phyloP scores from a whole-genome alignment of 1,140 invertebrate species.

The Drosophila biarmipes region DNA sequence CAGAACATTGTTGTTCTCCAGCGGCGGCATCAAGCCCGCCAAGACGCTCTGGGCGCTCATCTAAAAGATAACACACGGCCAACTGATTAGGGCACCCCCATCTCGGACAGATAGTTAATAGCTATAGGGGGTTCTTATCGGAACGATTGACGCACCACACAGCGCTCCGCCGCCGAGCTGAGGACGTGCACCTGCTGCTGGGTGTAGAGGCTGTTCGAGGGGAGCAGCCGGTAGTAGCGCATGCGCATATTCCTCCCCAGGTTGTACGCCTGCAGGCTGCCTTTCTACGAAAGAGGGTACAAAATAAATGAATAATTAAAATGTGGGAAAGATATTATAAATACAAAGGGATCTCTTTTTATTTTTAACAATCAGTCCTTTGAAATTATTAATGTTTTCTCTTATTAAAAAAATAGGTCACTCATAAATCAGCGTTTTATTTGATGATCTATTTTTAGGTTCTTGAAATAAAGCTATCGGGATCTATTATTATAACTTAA shows the following conservation, averaged over 20 bases:
- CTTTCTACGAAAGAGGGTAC: slow-evolving; percentile 86
- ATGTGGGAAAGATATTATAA: too few species aligned
- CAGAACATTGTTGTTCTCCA: slow-evolving; percentile 89
- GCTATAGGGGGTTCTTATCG: slow-evolving; percentile 17
- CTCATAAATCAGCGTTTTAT: too few species aligned
- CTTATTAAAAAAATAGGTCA: too few species aligned
- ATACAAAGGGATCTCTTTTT: too few species aligned
- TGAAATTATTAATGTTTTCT: too few species aligned
- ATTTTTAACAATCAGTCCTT: too few species aligned
- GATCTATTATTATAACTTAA: too few species aligned
- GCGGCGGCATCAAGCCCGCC: slow-evolving; percentile 93
- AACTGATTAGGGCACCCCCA: slow-evolving; percentile 69
- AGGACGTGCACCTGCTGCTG: slow-evolving; percentile 88
- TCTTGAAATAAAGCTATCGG: too few species aligned
- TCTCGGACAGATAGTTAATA: slow-evolving; percentile 40
- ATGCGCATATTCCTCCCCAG: slow-evolving; percentile 90
- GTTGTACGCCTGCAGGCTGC: slow-evolving; percentile 90
- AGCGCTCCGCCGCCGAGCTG: slow-evolving; percentile 93
- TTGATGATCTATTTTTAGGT: too few species aligned
- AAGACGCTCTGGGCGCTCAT: slow-evolving; percentile 94
- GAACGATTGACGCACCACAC: slow-evolving; percentile 85
- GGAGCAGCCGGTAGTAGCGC: slow-evolving; percentile 88
- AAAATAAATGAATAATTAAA: background rate
- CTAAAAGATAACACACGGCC: slow-evolving; percentile 76
- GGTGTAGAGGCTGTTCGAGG: slow-evolving; percentile 87